A percentile compares a stretch with the other conserved stretches of the same genome.
These are phyloP conservation scores for Nomada goodeniana DNA, from an alignment of 2,888 invertebrate genomes.

Conservation along the genomic window DNA sequence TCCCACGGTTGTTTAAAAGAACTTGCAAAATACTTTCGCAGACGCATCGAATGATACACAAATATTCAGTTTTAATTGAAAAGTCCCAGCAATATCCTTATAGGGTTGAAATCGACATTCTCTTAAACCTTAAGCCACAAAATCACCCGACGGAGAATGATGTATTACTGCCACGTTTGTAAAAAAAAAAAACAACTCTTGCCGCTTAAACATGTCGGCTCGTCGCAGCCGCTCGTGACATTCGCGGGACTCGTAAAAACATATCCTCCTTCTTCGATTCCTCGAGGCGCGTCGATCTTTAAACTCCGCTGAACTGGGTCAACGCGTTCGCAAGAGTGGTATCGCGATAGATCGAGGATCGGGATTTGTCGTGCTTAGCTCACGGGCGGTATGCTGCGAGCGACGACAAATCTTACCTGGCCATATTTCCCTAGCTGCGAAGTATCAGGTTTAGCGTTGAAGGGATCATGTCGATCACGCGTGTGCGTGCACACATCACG, in stretches of 20 bases:
- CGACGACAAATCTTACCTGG: conserved; percentile 62
- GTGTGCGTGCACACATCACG: background rate
- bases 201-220: too few relatives aligned
- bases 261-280: conserved; percentile 57
- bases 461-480: conserved; percentile 34
- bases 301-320: conserved; percentile 63
- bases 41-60: too few relatives aligned
- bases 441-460: conserved; percentile 53
- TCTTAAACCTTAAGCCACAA: too few relatives aligned
- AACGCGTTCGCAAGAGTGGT: conserved; percentile 32
- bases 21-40: too few relatives aligned
- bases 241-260: conserved; percentile 42
- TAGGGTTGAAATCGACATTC: too few relatives aligned
- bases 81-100: too few relatives aligned
- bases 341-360: conserved; percentile 40
- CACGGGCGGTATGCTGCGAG: conserved; percentile 33
- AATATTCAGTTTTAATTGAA: too few relatives aligned
- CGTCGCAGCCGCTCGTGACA: conserved; percentile 1
- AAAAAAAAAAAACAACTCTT: too few relatives aligned
- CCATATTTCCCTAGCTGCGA: conserved; percentile 46
- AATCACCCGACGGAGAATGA: too few relatives aligned
- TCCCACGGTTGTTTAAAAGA: too few relatives aligned
- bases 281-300: conserved; percentile 59
- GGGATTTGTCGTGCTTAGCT: conserved; percentile 60
- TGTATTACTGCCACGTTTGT: too few relatives aligned